Evolutionary conservation across 2,113 vertebrate species (phyloP).

Genomic region (Ochotona curzoniae): DNA sequence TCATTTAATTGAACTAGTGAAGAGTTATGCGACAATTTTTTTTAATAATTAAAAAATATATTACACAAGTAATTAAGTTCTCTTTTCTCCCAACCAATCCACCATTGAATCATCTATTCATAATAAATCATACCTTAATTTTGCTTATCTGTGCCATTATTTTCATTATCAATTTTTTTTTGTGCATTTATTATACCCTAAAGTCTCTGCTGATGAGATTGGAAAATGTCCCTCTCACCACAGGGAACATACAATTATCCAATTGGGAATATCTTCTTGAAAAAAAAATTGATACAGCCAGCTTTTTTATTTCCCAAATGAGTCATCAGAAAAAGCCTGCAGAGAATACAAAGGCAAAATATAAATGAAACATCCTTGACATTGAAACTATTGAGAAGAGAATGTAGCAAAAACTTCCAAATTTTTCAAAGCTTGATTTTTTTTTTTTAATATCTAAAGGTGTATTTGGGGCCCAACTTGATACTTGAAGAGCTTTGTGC

Average conservation of each 20-base stretch:
- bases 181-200: not conserved
- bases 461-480: not conserved
- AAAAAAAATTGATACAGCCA: not conserved
- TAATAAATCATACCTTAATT: not conserved
- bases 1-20: conserved; percentile 33
- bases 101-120: not conserved
- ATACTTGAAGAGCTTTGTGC: not conserved
- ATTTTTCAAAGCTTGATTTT: conserved; percentile 5
- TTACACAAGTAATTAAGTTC: not conserved
- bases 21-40: conserved; percentile 5
- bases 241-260: not conserved
- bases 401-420: not conserved
- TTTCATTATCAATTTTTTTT: not conserved
- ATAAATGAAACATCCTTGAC: not conserved
- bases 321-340: not conserved
- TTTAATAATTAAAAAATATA: conserved; percentile 36
- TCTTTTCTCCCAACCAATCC: conserved; percentile 22
- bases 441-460: not conserved
- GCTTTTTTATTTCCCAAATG: not conserved
- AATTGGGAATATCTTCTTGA: not conserved
- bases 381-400: not conserved
- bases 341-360: not conserved
- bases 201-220: not conserved
- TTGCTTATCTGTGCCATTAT: not conserved
- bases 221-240: conserved; percentile 1